Evolutionary conservation across 2,888 invertebrate genomes (phyloP).

Genomic region (Coenonympha glycerion): DNA sequence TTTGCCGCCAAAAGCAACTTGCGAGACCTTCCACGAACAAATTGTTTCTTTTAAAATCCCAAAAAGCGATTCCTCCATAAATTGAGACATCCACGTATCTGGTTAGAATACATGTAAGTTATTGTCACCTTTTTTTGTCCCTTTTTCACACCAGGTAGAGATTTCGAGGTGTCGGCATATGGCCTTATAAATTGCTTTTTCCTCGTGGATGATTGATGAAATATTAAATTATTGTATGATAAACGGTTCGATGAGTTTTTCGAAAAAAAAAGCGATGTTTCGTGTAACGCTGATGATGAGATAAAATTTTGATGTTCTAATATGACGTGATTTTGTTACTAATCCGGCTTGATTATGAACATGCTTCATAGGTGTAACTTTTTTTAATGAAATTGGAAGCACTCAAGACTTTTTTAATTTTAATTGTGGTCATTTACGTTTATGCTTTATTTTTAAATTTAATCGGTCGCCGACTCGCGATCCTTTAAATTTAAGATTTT

Average conservation of each 20-base stretch:
- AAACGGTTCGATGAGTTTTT: constrained; percentile 45
- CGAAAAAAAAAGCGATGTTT: constrained; percentile 42
- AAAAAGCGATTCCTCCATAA: constrained; percentile 42
- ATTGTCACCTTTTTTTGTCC: constrained; percentile 63
- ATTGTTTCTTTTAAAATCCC: constrained; percentile 30
- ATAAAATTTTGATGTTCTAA: neutral
- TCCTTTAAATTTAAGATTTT: no score
- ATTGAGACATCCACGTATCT: constrained; percentile 57
- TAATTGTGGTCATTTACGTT: no score
- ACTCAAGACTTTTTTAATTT: no score
- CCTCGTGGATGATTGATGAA: constrained; percentile 62
- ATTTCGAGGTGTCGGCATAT: constrained; percentile 45
- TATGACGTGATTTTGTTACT: neutral
- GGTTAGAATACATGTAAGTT: constrained; percentile 57
- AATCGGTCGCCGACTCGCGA: no score
- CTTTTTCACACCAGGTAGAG: constrained; percentile 54
- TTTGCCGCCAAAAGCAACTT: constrained; percentile 36
- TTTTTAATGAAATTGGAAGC: no score
- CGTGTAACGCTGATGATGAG: neutral
- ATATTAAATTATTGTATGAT: constrained; percentile 54
- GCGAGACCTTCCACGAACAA: constrained; percentile 42
- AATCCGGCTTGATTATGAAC: no score
- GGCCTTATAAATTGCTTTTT: constrained; percentile 56
- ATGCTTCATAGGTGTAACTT: no score
- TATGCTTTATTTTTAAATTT: no score